Base-by-base conservation (phyloP, 2,113 vertebrate genomes). In the Stigmatopora argus region DNA sequence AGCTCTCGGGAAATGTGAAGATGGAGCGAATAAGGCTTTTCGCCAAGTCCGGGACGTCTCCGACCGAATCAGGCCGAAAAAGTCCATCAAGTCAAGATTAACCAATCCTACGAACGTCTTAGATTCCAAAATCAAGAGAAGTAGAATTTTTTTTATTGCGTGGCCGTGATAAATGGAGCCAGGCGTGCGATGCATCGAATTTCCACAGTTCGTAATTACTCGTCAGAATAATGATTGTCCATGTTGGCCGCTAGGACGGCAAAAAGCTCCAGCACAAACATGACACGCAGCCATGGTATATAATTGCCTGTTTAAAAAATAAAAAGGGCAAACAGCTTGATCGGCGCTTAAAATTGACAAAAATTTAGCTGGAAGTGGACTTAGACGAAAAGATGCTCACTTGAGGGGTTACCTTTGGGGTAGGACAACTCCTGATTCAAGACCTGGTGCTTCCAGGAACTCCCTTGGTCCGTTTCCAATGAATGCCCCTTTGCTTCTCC, bases 1-100 rank as follows among this genome's bases (percentile, higher is more conserved):
- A 85, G 85, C 87, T 83, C 88, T 88, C 87, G 66, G 77, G 89
- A 88, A 87, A 89, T 82, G 83, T 74, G 66, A 80, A 71, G 83
- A 77, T 77, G 74, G 82, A 83, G 78, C 71, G 69, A 63, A 5
- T 41, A 46, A 66, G 77, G 75, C 82, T 70, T 62, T 5, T 21
- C 82, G 86, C 78, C 84, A 84, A 80, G 66, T 81, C 72, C 80
- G 62, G 70, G 67, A 72, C 55, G 34, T 65, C 67, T 44, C 75
- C 78, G 59, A 78, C 75, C 78, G 59, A 78, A 74, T 57, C 62
- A 68, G 66, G 66, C 65, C 63, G 75, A 72, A n/a, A 74, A 69
- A 3, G 38, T 19, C 18, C 35, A 59, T 59, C 31, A 59, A 10
- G 31, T 17, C 2, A 19, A 45, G 23, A 31, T 56, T 5, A 56